These are phyloP conservation scores for Sclerodermus sp. DNA, from an alignment of 2,888 invertebrate species.

Conservation along the genomic window DNA sequence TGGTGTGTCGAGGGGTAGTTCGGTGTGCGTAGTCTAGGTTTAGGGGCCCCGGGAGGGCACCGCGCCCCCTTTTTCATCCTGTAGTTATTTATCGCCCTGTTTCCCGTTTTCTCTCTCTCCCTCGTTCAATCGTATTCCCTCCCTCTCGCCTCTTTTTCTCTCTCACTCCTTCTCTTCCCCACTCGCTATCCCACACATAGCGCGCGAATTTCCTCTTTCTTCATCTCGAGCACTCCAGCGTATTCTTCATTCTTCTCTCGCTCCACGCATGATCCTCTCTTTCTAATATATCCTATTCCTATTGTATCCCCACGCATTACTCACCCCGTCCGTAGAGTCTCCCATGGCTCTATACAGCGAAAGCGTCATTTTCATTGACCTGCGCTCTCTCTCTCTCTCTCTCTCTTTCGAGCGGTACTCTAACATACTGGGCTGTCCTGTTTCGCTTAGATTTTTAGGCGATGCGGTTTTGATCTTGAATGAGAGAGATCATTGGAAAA, in stretches of 20 bases:
- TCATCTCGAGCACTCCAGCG: conserved; percentile 3
- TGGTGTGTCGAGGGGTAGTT: conserved; percentile 24
- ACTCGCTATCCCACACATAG: neutral
- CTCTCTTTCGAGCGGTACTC: no score
- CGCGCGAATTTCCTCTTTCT: conserved; percentile 4
- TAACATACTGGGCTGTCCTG: no score
- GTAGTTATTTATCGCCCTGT: conserved; percentile 53
- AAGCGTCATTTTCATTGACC: no score
- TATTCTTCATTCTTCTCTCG: neutral
- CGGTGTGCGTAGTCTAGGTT: conserved; percentile 48
- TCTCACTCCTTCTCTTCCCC: neutral
- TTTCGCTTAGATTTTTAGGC: no score
- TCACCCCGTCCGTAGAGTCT: neutral
- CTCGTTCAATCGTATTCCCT: conserved; percentile 1
- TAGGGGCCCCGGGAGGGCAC: conserved; percentile 55
- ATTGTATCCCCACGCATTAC: neutral
- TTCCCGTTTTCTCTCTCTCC: conserved; percentile 31
- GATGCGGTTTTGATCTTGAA: no score
- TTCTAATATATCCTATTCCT: neutral
- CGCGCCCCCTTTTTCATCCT: conserved; percentile 55
- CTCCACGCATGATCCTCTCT: neutral
- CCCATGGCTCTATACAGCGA: no score
- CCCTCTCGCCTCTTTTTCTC: conserved; percentile 5
- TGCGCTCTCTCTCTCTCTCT: conserved; percentile 7
- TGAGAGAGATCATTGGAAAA: no score